These are phyloP conservation scores for Drosophila buzzatii DNA, from an alignment of 2,888 invertebrate genomes.

Conservation along the genomic window DNA sequence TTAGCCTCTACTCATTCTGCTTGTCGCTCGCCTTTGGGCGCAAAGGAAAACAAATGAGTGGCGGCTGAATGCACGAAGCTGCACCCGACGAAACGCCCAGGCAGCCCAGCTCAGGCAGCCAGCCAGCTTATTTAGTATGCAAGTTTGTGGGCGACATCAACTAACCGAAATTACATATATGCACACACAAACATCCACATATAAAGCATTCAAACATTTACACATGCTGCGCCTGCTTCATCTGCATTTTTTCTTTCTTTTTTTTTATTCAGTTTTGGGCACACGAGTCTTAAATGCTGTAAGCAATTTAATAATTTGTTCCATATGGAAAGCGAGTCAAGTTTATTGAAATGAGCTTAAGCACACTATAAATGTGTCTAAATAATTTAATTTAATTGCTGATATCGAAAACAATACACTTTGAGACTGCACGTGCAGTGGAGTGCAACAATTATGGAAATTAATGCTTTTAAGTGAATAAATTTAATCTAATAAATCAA, in stretches of 20 bases:
- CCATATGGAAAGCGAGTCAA: background rate
- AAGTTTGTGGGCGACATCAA: constrained; percentile 73
- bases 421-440: background rate
- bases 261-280: constrained; percentile 1
- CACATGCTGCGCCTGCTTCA: background rate
- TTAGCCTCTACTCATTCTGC: constrained; percentile 13
- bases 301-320: constrained; percentile 12
- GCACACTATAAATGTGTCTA: background rate
- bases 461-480: background rate
- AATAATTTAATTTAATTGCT: background rate
- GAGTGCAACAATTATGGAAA: background rate
- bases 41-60: constrained; percentile 77
- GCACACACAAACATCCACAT: constrained; percentile 15
- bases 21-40: constrained; percentile 66
- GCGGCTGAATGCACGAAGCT: constrained; percentile 65
- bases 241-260: background rate
- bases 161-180: constrained; percentile 61
- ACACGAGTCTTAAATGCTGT: constrained; percentile 8
- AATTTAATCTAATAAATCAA: background rate
- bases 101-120: constrained; percentile 1
- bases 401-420: background rate
- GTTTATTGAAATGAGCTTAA: background rate
- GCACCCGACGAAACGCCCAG: constrained; percentile 16
- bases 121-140: constrained; percentile 76
- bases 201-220: constrained; percentile 13